Percentiles rank a stretch among this genome's conserved stretches.
phyloP scores from a whole-genome alignment of 2,113 vertebrate genomes.

The Plectropomus leopardus region DNA sequence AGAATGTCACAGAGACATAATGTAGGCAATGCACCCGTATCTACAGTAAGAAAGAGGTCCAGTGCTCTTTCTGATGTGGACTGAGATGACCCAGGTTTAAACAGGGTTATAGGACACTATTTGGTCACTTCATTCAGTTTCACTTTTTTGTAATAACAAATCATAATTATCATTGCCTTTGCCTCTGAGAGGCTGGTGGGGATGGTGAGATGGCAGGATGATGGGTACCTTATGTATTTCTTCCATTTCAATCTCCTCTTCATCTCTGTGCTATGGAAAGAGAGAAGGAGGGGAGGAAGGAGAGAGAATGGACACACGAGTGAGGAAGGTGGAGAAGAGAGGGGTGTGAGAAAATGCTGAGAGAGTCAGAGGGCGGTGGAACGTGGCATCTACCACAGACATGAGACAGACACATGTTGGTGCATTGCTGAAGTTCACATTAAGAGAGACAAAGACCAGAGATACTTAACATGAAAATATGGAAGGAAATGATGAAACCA shows the following conservation, averaged over 20 bases:
- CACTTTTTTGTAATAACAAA: neutral
- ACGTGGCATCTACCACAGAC: slow-evolving; percentile 32
- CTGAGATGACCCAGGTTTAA: slow-evolving; percentile 32
- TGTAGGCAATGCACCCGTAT: slow-evolving; percentile 57
- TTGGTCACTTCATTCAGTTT: slow-evolving; percentile 16
- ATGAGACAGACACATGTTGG: slow-evolving; percentile 41
- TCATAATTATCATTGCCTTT: slow-evolving; percentile 20
- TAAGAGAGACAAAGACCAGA: slow-evolving; percentile 13
- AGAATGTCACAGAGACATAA: slow-evolving; percentile 59
- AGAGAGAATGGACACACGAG: slow-evolving; percentile 67
- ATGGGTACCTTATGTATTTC: slow-evolving; percentile 85
- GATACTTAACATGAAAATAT: slow-evolving; percentile 41
- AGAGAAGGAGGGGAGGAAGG: slow-evolving; percentile 65
- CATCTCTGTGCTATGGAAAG: slow-evolving; percentile 83
- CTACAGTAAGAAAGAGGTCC: slow-evolving; percentile 45
- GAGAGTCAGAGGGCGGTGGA: slow-evolving; percentile 35
- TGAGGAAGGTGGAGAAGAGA: slow-evolving; percentile 58
- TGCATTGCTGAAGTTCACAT: slow-evolving; percentile 47
- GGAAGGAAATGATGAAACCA: slow-evolving; percentile 40
- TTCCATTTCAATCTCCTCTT: slow-evolving; percentile 86
- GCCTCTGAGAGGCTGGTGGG: slow-evolving; percentile 28
- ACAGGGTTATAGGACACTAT: neutral
- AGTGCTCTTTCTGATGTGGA: slow-evolving; percentile 53
- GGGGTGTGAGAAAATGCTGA: slow-evolving; percentile 49
- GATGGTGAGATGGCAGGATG: slow-evolving; percentile 59